Evolutionary conservation across 1,140 invertebrate genomes (phyloP), one percentile per base, ranked within the genome.

Genomic region (Alviniconcha marisindica): DNA sequence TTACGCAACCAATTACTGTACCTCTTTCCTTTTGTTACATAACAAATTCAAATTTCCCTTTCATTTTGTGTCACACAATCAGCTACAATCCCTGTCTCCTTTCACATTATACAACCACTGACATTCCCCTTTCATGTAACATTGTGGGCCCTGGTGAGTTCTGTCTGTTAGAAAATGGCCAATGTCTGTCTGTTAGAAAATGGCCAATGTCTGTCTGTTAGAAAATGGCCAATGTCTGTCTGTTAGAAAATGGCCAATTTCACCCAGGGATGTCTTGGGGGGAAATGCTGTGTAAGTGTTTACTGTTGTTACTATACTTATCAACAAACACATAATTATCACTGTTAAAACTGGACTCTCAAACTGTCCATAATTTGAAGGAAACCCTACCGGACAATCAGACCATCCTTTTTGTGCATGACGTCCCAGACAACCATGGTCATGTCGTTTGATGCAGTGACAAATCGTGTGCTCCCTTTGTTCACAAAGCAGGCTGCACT

Each of bases 401-500:
- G 48, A 21, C 74, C 69, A 38, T 78, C 82, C 63, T 83, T 85
- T 36, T 76, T 82, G 33, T 82, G 81, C 21, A 73, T 33, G 15
- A 90, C 76, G 15, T 87, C 84, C 90, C 89, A 90, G 7, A 81
- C 31, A 0, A 24, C 48, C 18, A 90, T 76, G 2, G n/a, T 69
- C 21, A 76, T 73, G 77, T 89, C 88, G 84, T 89, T 83, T 10
- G 87, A 88, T 0, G 85, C 88, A 0, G 90, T 90, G n/a, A 86
- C 86, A 83, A 90, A 88, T 28, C 60, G 83, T 4, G 56, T 54
- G 12, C 66, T 40, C 10, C 81, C 40, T 63, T 82, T 40, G 63
- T 83, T 79, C 15, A 84, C 36, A 82, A 90, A 90, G 24, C 76
- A 74, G 2, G 87, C 86, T 82, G 82, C 86, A 36, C 84, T 89